Percentiles rank a stretch among this genome's conserved stretches.
phyloP scores from a whole-genome alignment of 1,140 invertebrate genomes.

The Habropoda laboriosa region DNA sequence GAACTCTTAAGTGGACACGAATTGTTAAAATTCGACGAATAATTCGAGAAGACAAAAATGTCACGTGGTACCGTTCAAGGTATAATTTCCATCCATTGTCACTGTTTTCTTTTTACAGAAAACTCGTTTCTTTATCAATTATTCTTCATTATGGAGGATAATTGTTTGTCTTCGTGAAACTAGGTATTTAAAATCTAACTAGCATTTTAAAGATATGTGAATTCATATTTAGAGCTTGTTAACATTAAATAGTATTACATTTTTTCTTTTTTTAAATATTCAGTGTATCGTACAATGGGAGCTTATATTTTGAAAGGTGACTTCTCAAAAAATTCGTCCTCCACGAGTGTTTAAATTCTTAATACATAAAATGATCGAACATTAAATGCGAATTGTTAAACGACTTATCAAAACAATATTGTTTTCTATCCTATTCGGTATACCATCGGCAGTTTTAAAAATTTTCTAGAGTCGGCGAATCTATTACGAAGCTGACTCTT shows the following conservation, averaged over 20 bases:
- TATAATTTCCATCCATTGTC: not conserved
- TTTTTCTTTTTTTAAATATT: not conserved
- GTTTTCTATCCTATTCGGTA: conserved; percentile 2
- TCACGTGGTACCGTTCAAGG: not conserved
- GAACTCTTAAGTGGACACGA: conserved; percentile 15
- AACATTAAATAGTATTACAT: not conserved
- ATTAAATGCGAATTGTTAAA: conserved; percentile 21
- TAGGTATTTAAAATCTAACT: not conserved
- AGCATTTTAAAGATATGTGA: not conserved
- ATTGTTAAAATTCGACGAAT: not conserved
- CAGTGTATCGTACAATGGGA: not conserved
- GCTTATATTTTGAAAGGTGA: not conserved
- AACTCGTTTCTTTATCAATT: not conserved
- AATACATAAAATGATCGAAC: not conserved
- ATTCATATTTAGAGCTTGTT: too few relatives aligned
- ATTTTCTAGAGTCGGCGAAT: not conserved
- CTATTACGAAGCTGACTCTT: not conserved
- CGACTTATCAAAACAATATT: not conserved
- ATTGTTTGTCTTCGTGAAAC: not conserved
- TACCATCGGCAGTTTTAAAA: not conserved
- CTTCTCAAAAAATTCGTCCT: not conserved
- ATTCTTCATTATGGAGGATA: not conserved
- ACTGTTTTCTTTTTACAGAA: not conserved
- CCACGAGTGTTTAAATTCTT: not conserved
- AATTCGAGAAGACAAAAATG: not conserved